phyloP scores from a whole-genome alignment of 2,888 invertebrate species.

The Melanostoma scalare region DNA sequence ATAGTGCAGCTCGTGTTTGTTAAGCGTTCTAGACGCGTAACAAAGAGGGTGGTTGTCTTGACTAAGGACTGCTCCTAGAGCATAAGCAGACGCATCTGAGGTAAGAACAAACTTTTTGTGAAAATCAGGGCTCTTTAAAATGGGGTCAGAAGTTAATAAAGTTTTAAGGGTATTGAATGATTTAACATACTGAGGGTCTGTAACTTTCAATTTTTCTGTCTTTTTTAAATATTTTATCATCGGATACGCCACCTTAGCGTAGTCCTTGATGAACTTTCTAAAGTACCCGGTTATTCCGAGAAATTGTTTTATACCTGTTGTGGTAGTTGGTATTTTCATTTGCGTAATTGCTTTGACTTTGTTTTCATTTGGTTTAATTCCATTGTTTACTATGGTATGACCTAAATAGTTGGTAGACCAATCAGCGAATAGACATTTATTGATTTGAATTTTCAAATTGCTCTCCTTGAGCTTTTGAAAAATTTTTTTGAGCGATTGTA shows the following conservation, averaged over 20 bases:
- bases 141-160: too few species aligned
- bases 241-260: conserved; percentile 25
- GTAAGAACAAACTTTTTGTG: too few species aligned
- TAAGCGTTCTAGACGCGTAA: conserved; percentile 64
- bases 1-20: conserved; percentile 73
- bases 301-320: conserved; percentile 23
- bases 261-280: conserved; percentile 17
- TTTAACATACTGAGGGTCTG: conserved; percentile 3
- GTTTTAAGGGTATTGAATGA: too few species aligned
- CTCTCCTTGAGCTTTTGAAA: conserved; percentile 2
- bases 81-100: too few species aligned
- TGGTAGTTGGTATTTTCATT: conserved; percentile 9
- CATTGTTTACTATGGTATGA: conserved; percentile 2
- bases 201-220: conserved; percentile 16
- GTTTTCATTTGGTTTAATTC: conserved; percentile 16
- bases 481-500: not conserved
- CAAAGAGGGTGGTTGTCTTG: conserved; percentile 49
- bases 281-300: conserved; percentile 22
- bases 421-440: conserved; percentile 28
- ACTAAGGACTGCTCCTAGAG: too few species aligned
- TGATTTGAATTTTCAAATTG: conserved; percentile 34
- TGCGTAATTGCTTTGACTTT: conserved; percentile 1
- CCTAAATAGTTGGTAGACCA: conserved; percentile 11
- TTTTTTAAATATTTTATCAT: conserved; percentile 27
- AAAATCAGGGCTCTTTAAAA: too few species aligned